Conservation (phyloP, 2,113 vertebrate genomes). For the Martes martes region DNA sequence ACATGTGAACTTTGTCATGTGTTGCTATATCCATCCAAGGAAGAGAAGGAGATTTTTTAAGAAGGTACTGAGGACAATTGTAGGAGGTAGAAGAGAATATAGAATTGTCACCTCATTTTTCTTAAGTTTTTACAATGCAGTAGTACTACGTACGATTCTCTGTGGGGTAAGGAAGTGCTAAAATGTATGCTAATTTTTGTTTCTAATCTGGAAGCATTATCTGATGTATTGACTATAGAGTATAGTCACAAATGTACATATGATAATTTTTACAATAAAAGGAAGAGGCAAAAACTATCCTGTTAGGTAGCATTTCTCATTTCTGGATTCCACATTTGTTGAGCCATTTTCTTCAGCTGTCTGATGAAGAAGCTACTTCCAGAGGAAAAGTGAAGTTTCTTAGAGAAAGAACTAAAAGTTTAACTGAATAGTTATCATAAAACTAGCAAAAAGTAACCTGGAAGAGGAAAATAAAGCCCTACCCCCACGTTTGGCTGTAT, state of each 20-base stretch:
- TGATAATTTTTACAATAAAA: background rate
- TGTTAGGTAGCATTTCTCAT: background rate
- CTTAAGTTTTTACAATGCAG: background rate
- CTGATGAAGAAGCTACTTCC: background rate
- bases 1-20: background rate
- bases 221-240: background rate
- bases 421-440: background rate
- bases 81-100: background rate
- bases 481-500: background rate
- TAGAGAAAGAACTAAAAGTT: background rate
- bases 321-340: slow-evolving; percentile 2
- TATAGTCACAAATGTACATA: background rate
- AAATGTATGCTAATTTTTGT: background rate
- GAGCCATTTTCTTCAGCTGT: background rate
- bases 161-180: background rate
- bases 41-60: background rate
- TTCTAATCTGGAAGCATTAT: background rate
- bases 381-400: background rate
- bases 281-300: background rate
- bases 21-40: background rate
- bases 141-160: background rate
- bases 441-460: background rate
- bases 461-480: background rate
- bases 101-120: background rate
- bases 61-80: background rate